Evolutionary conservation across 2,113 vertebrate species (phyloP), one percentile per base, ranked within the genome.

Genomic region (Zapornia atra): DNA sequence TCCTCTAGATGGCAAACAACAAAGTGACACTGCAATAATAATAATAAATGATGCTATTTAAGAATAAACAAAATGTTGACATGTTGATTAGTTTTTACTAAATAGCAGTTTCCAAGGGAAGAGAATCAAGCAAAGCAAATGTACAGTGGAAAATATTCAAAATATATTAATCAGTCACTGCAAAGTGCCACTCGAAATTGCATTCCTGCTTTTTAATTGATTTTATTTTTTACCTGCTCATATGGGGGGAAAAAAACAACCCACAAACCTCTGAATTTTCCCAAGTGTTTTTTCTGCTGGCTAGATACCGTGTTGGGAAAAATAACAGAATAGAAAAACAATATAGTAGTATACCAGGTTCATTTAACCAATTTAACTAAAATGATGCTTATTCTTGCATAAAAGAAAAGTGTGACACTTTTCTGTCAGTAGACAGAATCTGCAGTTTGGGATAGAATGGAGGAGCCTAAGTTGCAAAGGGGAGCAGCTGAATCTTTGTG

Each of bases 31-130:
- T 33, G 10, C 38, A 79, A 76, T 78, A 76, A 68, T 88, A 81
- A 73, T 25, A 85, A 86, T 33, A 75, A 38, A 94, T 9, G 59
- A 59, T 77, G 82, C 38, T 61, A 44, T 68, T 95, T 89, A 92
- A 87, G 83, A 91, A 64, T 65, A 95, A 96, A 93, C 82, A 93
- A 96, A 94, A 91, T 85, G 82, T 88, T 95, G 92, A 95, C 81
- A 48, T 44, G 48, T 80, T 94, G 71, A 94, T 96, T 96, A 44
- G 63, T 71, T 95, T 94, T 97, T 83, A 84, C 91, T 91, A 88
- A 96, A 94, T 46, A 70, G 69, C 46, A 36, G 56, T 79, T 95
- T 97, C 71, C 65, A 85, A 87, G 66, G 70, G 50, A 76, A 94
- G 65, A 92, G 46, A 82, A 54, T 90, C 42, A 82, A 93, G 79